phyloP scores from a whole-genome alignment of 2,113 vertebrate species.

The Notarius quadriscutis region DNA sequence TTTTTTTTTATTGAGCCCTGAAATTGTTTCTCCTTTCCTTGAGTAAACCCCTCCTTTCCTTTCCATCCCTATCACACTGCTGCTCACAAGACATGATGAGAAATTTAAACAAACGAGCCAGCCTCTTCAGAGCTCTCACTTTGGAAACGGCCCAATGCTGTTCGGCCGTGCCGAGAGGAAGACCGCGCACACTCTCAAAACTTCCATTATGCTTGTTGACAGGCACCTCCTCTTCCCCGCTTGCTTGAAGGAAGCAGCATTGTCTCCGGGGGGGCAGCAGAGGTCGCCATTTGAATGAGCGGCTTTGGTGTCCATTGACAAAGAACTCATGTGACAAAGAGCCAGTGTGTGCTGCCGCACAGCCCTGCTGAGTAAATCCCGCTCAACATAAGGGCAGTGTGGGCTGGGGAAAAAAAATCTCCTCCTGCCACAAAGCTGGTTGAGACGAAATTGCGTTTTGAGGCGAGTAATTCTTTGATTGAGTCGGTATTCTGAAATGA shows the following conservation, averaged over 20 bases:
- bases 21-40: slow-evolving; percentile 72
- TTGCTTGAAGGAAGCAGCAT: slow-evolving; percentile 61
- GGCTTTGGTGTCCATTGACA: slow-evolving; percentile 66
- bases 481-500: slow-evolving; percentile 13
- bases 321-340: slow-evolving; percentile 63
- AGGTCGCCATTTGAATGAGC: slow-evolving; percentile 69
- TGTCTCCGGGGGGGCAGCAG: slow-evolving; percentile 75
- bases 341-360: slow-evolving; percentile 53
- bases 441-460: slow-evolving; percentile 28
- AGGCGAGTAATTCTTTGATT: slow-evolving; percentile 35
- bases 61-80: slow-evolving; percentile 44
- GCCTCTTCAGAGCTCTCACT: slow-evolving; percentile 61
- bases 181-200: slow-evolving; percentile 40
- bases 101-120: slow-evolving; percentile 67
- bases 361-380: slow-evolving; percentile 55
- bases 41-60: slow-evolving; percentile 60
- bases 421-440: slow-evolving; percentile 25
- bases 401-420: slow-evolving; percentile 26
- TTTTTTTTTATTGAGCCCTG: slow-evolving; percentile 45
- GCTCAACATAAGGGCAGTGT: slow-evolving; percentile 45
- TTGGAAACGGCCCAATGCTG: slow-evolving; percentile 65
- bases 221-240: slow-evolving; percentile 45
- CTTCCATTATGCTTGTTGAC: slow-evolving; percentile 40
- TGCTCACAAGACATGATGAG: slow-evolving; percentile 72
- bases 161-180: slow-evolving; percentile 19